phyloP scores from a whole-genome alignment of 2,888 invertebrate genomes.

The Pterostichus madidus region DNA sequence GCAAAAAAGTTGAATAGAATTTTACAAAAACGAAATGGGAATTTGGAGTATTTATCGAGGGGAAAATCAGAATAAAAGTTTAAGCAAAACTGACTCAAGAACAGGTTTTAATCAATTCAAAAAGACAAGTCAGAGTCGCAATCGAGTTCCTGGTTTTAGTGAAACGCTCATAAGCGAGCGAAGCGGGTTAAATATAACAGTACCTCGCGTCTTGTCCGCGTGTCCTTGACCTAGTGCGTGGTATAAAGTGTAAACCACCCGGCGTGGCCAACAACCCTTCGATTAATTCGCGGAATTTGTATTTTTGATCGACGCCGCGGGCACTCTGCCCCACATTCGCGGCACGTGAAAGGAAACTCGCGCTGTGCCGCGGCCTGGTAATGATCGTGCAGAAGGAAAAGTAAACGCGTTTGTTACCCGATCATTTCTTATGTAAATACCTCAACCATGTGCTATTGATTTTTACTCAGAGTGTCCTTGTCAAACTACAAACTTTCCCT shows the following conservation, averaged over 20 bases:
- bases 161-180: background rate
- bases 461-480: constrained; percentile 61
- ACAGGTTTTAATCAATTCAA: constrained; percentile 12
- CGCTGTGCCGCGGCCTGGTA: constrained; percentile 25
- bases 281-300: background rate
- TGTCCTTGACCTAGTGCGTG: constrained; percentile 26
- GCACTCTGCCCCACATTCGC: constrained; percentile 33
- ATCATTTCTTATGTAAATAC: constrained; percentile 64
- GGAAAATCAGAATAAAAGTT: background rate
- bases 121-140: background rate
- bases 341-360: constrained; percentile 59
- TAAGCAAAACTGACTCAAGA: background rate
- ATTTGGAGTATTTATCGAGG: constrained; percentile 22
- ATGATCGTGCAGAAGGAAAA: constrained; percentile 58
- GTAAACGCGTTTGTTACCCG: constrained; percentile 56
- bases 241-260: background rate
- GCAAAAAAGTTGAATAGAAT: constrained; percentile 5
- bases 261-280: background rate
- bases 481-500: constrained; percentile 59
- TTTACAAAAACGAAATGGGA: constrained; percentile 24
- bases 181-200: constrained; percentile 29
- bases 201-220: background rate
- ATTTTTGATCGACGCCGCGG: background rate
- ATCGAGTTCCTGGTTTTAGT: constrained; percentile 21
- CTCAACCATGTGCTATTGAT: constrained; percentile 64